These are phyloP conservation scores for Chloroclysta siterata DNA, from an alignment of 2,888 invertebrate species.

Conservation along the genomic window DNA sequence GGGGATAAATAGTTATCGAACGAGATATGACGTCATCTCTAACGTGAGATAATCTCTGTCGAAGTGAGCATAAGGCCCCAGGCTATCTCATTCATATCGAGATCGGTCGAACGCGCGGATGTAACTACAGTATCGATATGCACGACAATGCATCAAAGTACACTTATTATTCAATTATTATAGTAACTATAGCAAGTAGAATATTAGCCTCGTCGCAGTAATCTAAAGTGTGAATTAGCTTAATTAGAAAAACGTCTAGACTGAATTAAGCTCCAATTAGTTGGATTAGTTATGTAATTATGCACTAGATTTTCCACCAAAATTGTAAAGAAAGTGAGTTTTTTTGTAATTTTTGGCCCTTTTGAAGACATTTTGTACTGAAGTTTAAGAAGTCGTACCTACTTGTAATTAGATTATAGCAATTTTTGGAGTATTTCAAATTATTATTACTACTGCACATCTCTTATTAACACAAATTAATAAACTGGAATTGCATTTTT, in stretches of 20 bases:
- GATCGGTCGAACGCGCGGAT: neutral
- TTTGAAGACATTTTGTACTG: slow-evolving; percentile 67
- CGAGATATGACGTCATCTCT: no score
- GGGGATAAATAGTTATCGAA: no score
- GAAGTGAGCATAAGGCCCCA: no score
- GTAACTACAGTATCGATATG: slow-evolving; percentile 5
- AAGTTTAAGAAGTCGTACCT: slow-evolving; percentile 47
- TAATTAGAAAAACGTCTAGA: slow-evolving; percentile 80
- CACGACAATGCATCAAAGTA: slow-evolving; percentile 55
- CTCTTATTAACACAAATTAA: slow-evolving; percentile 10
- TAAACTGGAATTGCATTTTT: slow-evolving; percentile 35
- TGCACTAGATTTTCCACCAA: slow-evolving; percentile 74
- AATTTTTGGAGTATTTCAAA: slow-evolving; percentile 29
- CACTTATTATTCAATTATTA: slow-evolving; percentile 53
- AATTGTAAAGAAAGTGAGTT: slow-evolving; percentile 66
- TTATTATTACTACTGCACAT: slow-evolving; percentile 22
- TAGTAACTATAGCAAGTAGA: slow-evolving; percentile 59
- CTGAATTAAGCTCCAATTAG: slow-evolving; percentile 81
- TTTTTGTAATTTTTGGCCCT: slow-evolving; percentile 59
- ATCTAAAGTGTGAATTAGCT: slow-evolving; percentile 63
- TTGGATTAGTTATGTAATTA: slow-evolving; percentile 62
- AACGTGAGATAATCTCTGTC: no score
- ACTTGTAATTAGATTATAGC: slow-evolving; percentile 49
- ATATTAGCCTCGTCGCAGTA: slow-evolving; percentile 62
- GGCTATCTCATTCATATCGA: neutral